Conservation (phyloP, 2,888 invertebrate genomes). For the Harpalus rufipes region DNA sequence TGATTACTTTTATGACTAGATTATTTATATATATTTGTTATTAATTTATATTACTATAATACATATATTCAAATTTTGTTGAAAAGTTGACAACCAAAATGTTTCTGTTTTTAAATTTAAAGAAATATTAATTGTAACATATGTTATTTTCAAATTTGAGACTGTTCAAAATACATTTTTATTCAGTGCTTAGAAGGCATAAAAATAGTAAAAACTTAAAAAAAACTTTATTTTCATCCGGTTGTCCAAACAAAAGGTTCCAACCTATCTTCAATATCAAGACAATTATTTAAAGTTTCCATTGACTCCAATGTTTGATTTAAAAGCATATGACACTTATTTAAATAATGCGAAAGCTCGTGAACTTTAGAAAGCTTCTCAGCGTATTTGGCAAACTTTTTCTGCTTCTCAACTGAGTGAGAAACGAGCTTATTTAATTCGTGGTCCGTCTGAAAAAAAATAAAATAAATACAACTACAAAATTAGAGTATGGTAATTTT, state of each 20-base stretch:
- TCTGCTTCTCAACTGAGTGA: conserved; percentile 88
- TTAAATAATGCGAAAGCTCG: conserved; percentile 90
- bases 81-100: no score
- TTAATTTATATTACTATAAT: no score
- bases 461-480: no score
- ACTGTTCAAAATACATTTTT: no score
- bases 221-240: conserved; percentile 76
- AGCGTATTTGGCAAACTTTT: conserved; percentile 90
- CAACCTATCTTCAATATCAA: conserved; percentile 90
- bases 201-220: neutral
- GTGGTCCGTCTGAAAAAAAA: conserved; percentile 82
- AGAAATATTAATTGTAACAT: no score
- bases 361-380: conserved; percentile 91
- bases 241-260: conserved; percentile 96
- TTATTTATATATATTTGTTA: no score
- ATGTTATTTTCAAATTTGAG: no score
- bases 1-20: no score
- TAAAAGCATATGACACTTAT: conserved; percentile 88
- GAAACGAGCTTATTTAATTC: conserved; percentile 85
- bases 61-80: no score
- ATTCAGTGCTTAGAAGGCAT: no score
- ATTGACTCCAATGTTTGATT: conserved; percentile 92
- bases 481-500: no score
- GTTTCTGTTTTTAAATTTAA: no score
- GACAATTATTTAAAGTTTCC: conserved; percentile 89